Percentiles rank a stretch among this genome's conserved stretches.
Conservation (phyloP, 2,797 vertebrate species). For the Pangasius macronema region DNA sequence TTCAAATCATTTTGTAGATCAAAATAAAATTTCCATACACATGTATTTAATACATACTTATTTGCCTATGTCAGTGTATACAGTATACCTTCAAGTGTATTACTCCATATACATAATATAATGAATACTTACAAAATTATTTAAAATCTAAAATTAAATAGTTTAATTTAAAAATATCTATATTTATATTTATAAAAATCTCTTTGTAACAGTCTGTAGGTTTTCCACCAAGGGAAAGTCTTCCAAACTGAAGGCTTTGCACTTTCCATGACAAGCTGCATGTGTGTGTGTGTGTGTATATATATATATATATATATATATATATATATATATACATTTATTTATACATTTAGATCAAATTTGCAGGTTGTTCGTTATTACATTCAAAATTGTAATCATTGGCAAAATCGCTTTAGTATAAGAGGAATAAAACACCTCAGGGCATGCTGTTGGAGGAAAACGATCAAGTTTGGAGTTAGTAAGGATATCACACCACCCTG, state of each 20-base stretch:
- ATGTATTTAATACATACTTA: neutral
- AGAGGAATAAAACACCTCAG: neutral
- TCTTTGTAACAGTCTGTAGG: neutral
- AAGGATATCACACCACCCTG: neutral
- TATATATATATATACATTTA: too few relatives aligned
- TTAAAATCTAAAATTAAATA: neutral
- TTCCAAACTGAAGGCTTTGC: too few relatives aligned
- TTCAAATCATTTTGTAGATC: neutral
- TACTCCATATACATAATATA: neutral
- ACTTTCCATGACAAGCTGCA: too few relatives aligned
- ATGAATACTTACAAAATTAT: neutral
- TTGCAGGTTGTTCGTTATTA: neutral
- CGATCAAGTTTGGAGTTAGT: neutral
- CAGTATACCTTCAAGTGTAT: neutral
- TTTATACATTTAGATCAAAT: too few relatives aligned
- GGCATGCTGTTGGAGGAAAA: neutral
- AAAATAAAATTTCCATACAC: neutral
- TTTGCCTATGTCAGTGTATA: neutral
- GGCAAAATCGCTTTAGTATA: neutral
- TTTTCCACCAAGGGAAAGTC: too few relatives aligned
- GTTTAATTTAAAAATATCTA: neutral
- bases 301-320: too few relatives aligned
- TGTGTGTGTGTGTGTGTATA: too few relatives aligned
- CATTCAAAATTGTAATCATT: neutral
- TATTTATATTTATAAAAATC: neutral